These are phyloP conservation scores for Plemyria rubiginata DNA, from an alignment of 2,888 invertebrate species.

Conservation along the genomic window DNA sequence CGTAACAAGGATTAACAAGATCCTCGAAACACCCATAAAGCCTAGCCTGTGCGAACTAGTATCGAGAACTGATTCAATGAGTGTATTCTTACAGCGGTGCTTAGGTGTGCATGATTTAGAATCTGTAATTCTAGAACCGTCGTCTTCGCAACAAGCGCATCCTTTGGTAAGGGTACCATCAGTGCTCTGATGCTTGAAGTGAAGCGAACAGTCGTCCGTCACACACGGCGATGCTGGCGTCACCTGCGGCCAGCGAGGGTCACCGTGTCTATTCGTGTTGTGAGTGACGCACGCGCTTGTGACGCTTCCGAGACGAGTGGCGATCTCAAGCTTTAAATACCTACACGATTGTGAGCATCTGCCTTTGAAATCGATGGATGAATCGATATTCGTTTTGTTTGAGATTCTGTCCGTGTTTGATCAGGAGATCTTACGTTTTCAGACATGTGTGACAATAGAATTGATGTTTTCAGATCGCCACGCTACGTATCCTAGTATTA, in stretches of 20 bases:
- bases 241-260: slow-evolving; percentile 66
- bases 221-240: slow-evolving; percentile 59
- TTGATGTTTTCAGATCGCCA: neutral
- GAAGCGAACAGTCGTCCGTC: slow-evolving; percentile 50
- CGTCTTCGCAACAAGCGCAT: neutral
- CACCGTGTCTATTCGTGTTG: slow-evolving; percentile 79
- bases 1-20: neutral
- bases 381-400: slow-evolving; percentile 21
- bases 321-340: slow-evolving; percentile 65
- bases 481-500: neutral
- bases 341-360: slow-evolving; percentile 36
- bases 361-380: slow-evolving; percentile 33
- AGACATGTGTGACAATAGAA: slow-evolving; percentile 2
- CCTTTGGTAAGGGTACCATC: neutral
- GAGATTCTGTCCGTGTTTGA: slow-evolving; percentile 13
- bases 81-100: neutral
- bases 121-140: neutral
- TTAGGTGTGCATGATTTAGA: neutral
- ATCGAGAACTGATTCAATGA: neutral
- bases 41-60: neutral
- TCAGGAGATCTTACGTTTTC: slow-evolving; percentile 2
- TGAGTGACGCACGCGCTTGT: slow-evolving; percentile 78
- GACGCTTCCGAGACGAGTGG: slow-evolving; percentile 57
- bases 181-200: slow-evolving; percentile 54
- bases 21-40: neutral